Conservation (phyloP, 2,113 vertebrate genomes). For the Maccullochella peelii region DNA sequence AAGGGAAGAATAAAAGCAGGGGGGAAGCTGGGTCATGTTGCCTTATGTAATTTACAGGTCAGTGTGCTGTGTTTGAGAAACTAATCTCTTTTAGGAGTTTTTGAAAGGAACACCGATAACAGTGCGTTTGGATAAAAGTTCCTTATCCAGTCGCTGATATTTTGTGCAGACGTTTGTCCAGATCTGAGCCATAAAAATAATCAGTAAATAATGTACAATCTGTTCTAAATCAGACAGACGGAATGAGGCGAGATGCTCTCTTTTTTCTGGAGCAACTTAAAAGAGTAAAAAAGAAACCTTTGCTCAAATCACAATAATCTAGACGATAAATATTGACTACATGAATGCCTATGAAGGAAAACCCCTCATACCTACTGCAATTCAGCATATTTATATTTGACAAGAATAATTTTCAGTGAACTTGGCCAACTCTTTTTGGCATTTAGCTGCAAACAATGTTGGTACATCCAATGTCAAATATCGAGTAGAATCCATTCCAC, state of each 20-base stretch:
- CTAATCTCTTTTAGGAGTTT: conserved; percentile 11
- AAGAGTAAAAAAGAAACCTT: not conserved
- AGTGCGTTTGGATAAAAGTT: not conserved
- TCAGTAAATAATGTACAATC: not conserved
- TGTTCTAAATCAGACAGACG: not conserved
- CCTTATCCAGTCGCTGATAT: not conserved
- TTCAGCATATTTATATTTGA: not conserved
- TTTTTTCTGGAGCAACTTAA: not conserved
- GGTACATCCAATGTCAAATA: not conserved
- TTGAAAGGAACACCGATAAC: not conserved
- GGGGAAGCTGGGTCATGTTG: conserved; percentile 62
- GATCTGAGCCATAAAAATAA: not conserved
- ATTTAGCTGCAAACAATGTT: not conserved
- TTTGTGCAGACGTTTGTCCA: not conserved
- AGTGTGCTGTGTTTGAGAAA: conserved; percentile 28
- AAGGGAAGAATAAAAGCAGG: conserved; percentile 49
- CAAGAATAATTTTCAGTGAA: not conserved
- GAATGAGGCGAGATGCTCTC: not conserved
- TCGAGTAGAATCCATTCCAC: not conserved
- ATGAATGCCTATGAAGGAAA: not conserved
- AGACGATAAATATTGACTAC: not conserved
- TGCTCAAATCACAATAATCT: not conserved
- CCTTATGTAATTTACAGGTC: conserved; percentile 71
- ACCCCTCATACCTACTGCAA: not conserved
- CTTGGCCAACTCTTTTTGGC: not conserved